Conservation (phyloP, 2,888 invertebrate species). For the Drosophila affinis region DNA sequence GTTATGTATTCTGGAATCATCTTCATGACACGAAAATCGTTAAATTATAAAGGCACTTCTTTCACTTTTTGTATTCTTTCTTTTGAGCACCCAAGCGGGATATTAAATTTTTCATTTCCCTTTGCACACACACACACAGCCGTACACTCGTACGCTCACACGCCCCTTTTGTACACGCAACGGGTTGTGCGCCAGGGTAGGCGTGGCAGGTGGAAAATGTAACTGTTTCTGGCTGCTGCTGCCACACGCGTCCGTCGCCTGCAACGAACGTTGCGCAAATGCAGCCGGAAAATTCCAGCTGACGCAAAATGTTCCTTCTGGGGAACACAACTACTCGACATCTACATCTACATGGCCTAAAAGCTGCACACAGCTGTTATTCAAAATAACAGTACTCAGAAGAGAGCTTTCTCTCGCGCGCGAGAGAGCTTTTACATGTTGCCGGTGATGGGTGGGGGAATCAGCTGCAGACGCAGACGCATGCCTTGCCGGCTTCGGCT, state of each 20-base stretch:
- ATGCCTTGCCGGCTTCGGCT: constrained; percentile 1
- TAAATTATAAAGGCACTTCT: constrained; percentile 52
- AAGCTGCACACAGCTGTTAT: background rate
- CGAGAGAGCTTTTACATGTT: constrained; percentile 1
- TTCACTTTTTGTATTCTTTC: constrained; percentile 33
- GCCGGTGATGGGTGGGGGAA: constrained; percentile 7
- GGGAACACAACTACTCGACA: background rate
- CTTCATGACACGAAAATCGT: constrained; percentile 17
- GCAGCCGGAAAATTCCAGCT: constrained; percentile 61
- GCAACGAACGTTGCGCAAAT: constrained; percentile 75
- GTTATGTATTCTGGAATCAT: background rate
- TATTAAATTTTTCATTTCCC: constrained; percentile 31
- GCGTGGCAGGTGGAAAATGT: constrained; percentile 41
- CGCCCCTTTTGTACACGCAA: constrained; percentile 52
- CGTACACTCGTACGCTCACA: constrained; percentile 30
- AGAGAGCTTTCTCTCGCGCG: background rate
- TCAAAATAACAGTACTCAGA: background rate
- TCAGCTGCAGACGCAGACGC: background rate
- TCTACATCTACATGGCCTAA: background rate
- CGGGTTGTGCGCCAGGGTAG: constrained; percentile 1
- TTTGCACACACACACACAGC: constrained; percentile 18
- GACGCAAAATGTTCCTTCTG: constrained; percentile 12
- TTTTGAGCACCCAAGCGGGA: constrained; percentile 13
- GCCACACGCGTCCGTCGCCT: constrained; percentile 64
- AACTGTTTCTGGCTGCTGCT: constrained; percentile 24